A percentile compares a stretch with the other conserved stretches of the same genome.
Conservation (phyloP, 2,888 invertebrate species). For the Ophion ellenae region DNA sequence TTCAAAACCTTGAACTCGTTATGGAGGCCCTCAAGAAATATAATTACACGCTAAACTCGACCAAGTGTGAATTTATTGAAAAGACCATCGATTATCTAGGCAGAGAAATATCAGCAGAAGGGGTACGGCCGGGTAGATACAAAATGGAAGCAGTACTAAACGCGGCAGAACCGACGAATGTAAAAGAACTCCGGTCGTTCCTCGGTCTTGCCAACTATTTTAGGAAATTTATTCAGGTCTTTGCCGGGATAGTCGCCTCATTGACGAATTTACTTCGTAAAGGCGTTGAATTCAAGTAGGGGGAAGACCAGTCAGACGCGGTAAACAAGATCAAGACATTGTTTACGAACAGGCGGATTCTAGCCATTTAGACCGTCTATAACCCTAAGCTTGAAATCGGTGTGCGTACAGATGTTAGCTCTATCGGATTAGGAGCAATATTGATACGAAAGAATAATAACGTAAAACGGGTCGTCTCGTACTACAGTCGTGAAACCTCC, state of each 20-base stretch:
- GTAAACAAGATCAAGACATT: slow-evolving; percentile 71
- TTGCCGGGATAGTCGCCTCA: slow-evolving; percentile 70
- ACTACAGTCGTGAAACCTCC: slow-evolving; percentile 60
- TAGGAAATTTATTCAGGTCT: slow-evolving; percentile 72
- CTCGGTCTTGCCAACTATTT: slow-evolving; percentile 75
- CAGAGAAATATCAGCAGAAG: slow-evolving; percentile 66
- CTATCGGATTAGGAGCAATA: slow-evolving; percentile 75
- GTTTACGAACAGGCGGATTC: slow-evolving; percentile 69
- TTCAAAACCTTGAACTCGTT: slow-evolving; percentile 66
- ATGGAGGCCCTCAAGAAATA: slow-evolving; percentile 57
- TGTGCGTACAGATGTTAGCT: slow-evolving; percentile 79
- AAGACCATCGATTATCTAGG: slow-evolving; percentile 61
- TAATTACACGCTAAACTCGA: slow-evolving; percentile 69
- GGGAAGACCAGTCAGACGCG: slow-evolving; percentile 69
- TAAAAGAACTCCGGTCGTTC: slow-evolving; percentile 72
- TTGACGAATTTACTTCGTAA: slow-evolving; percentile 72
- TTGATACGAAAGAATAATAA: slow-evolving; percentile 72
- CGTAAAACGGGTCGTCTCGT: slow-evolving; percentile 45
- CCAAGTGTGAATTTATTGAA: slow-evolving; percentile 67
- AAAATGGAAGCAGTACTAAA: slow-evolving; percentile 56
- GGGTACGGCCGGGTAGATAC: slow-evolving; percentile 69
- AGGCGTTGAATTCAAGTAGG: slow-evolving; percentile 65
- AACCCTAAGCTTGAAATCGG: slow-evolving; percentile 71
- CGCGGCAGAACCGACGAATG: slow-evolving; percentile 67
- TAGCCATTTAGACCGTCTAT: slow-evolving; percentile 75